A percentile compares a stretch with the other conserved stretches of the same genome.
These are phyloP conservation scores for Myopa tessellatipennis DNA, from an alignment of 2,888 invertebrate species.

Conservation along the genomic window DNA sequence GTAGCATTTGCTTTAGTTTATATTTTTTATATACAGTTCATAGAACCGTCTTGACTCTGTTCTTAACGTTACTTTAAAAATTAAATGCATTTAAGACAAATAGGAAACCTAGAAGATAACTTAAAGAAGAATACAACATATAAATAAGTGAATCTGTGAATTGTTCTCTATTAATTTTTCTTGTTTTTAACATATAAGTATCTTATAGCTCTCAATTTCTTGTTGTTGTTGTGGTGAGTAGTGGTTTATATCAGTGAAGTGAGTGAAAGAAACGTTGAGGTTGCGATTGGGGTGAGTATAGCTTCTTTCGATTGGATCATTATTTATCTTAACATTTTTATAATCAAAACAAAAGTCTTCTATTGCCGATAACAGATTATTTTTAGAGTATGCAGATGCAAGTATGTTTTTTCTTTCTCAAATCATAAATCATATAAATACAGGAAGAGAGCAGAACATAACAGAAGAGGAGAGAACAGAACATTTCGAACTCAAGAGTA, in stretches of 20 bases:
- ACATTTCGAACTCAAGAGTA: constrained; percentile 37
- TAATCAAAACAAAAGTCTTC: background rate
- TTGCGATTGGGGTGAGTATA: constrained; percentile 39
- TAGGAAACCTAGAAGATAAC: background rate
- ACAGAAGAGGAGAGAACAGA: background rate
- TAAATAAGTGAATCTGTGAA: background rate
- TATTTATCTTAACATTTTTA: constrained; percentile 15
- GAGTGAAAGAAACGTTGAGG: background rate
- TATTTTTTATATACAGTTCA: too few species aligned
- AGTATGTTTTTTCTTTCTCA: constrained; percentile 5
- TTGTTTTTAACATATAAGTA: background rate
- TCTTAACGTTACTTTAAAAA: too few species aligned
- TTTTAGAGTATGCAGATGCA: background rate
- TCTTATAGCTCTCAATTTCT: background rate
- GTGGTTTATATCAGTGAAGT: constrained; percentile 15
- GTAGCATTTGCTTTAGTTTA: too few species aligned
- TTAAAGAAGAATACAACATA: background rate
- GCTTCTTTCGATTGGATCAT: constrained; percentile 13
- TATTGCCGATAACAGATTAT: background rate
- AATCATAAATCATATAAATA: constrained; percentile 1
- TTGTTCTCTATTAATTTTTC: constrained; percentile 9
- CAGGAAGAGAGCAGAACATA: background rate
- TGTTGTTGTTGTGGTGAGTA: constrained; percentile 42
- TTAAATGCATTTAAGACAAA: background rate
- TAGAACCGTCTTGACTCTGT: too few species aligned